Base-by-base conservation (phyloP, 2,888 invertebrate species). In the Parnassius apollo region DNA sequence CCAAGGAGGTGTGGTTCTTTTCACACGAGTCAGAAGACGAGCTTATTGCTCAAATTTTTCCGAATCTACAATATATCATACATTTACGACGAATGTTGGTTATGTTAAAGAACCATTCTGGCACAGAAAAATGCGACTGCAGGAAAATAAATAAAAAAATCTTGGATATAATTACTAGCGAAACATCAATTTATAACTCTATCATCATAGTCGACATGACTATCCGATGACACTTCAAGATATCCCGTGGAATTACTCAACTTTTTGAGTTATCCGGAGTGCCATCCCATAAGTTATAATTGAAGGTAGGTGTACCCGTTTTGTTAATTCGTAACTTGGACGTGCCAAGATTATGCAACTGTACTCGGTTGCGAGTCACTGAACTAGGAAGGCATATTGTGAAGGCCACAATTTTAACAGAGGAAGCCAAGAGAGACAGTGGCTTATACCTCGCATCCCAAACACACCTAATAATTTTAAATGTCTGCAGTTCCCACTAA, bases 351-450 rank as follows among this genome's bases (percentile, higher is more conserved):
- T n/a, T n/a, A n/a, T n/a, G n/a, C n/a, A n/a, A n/a, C n/a, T n/a
- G n/a, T n/a, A n/a, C n/a, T n/a, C n/a, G n/a, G n/a, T n/a, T n/a
- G n/a, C n/a, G n/a, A n/a, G n/a, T n/a, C n/a, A n/a, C n/a, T n/a
- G n/a, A n/a, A n/a, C n/a, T n/a, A n/a, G n/a, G n/a, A n/a, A n/a
- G n/a, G n/a, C n/a, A n/a, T n/a, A n/a, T n/a, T n/a, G n/a, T n/a
- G n/a, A n/a, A n/a, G n/a, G n/a, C n/a, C n/a, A n/a, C n/a, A n/a
- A n/a, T n/a, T 66, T 64, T 66, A 68, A 48, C 69, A 68, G 64
- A 68, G 70, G 60, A 53, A 61, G 69, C 68, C 42, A 71, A 71
- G 48, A 71, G 71, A 66, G 57, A 72, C 74, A n/a, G n/a, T n/a
- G n/a, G 52, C 57, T 75, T 49, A 73, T 46, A 46, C 46, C n/a